phyloP scores from a whole-genome alignment of 2,888 invertebrate species.

The Caenorhabditis panamensis region DNA sequence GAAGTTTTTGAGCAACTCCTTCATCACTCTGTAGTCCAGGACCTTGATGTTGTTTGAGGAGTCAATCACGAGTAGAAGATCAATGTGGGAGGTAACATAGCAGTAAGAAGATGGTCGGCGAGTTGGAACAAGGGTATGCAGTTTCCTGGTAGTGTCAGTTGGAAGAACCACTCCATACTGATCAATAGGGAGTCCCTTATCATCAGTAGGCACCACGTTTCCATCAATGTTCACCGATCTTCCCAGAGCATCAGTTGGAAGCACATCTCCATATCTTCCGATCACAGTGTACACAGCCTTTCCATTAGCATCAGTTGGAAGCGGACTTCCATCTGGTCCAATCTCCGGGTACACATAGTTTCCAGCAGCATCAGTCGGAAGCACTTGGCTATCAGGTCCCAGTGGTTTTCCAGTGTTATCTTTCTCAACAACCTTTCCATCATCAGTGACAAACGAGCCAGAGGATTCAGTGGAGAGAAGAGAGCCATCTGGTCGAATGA shows the following conservation, averaged over 20 bases:
- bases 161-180: conserved; percentile 63
- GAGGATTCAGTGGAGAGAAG: conserved; percentile 49
- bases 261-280: conserved; percentile 63
- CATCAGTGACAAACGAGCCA: conserved; percentile 60
- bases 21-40: conserved; percentile 80
- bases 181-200: conserved; percentile 63
- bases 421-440: conserved; percentile 54
- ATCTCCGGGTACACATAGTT: conserved; percentile 63
- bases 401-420: conserved; percentile 56
- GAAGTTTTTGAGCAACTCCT: conserved; percentile 79
- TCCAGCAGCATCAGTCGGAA: conserved; percentile 61
- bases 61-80: conserved; percentile 78
- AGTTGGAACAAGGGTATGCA: conserved; percentile 59
- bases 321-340: conserved; percentile 59
- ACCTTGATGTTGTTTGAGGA: conserved; percentile 77
- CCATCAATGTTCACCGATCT: conserved; percentile 62
- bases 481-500: conserved; percentile 60
- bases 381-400: conserved; percentile 64
- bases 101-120: conserved; percentile 67
- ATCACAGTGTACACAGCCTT: conserved; percentile 61
- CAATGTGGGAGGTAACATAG: conserved; percentile 73
- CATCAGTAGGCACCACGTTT: conserved; percentile 60
- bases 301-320: conserved; percentile 59
- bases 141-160: conserved; percentile 59
- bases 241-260: conserved; percentile 65